These are phyloP conservation scores for Aromia moschata DNA, from an alignment of 2,888 invertebrate genomes.

Conservation along the genomic window DNA sequence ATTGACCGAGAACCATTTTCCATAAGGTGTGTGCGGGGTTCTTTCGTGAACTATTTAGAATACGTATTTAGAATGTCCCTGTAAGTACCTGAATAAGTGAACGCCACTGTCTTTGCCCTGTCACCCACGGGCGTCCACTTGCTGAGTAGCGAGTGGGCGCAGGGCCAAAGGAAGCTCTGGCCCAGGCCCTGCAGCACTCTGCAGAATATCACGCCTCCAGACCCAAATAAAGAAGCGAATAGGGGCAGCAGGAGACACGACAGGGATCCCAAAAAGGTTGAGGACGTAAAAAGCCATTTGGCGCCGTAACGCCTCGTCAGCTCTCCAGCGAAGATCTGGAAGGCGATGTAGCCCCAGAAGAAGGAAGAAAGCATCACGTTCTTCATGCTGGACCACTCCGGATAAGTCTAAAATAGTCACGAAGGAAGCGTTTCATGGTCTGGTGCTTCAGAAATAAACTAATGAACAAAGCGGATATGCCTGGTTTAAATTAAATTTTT, in stretches of 20 bases:
- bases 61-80: too few species aligned
- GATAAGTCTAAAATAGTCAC: constrained; percentile 54
- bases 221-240: constrained; percentile 69
- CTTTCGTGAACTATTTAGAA: too few species aligned
- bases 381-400: constrained; percentile 37
- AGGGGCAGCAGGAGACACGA: constrained; percentile 73
- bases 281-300: constrained; percentile 69
- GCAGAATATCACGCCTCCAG: constrained; percentile 69
- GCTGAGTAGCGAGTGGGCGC: constrained; percentile 75
- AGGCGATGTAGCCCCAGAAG: constrained; percentile 80
- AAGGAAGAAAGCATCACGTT: constrained; percentile 74
- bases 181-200: constrained; percentile 77
- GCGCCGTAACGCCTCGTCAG: constrained; percentile 79
- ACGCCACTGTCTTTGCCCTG: background rate
- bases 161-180: constrained; percentile 77
- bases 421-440: background rate
- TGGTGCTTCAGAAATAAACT: too few species aligned
- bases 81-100: background rate
- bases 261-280: constrained; percentile 69
- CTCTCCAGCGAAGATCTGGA: constrained; percentile 76
- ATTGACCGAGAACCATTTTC: too few species aligned
- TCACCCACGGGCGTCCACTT: constrained; percentile 79
- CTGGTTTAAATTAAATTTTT: too few species aligned
- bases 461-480: too few species aligned
- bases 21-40: too few species aligned